Conservation (phyloP, 2,113 vertebrate species). For the Dendrocopos noguchii region DNA sequence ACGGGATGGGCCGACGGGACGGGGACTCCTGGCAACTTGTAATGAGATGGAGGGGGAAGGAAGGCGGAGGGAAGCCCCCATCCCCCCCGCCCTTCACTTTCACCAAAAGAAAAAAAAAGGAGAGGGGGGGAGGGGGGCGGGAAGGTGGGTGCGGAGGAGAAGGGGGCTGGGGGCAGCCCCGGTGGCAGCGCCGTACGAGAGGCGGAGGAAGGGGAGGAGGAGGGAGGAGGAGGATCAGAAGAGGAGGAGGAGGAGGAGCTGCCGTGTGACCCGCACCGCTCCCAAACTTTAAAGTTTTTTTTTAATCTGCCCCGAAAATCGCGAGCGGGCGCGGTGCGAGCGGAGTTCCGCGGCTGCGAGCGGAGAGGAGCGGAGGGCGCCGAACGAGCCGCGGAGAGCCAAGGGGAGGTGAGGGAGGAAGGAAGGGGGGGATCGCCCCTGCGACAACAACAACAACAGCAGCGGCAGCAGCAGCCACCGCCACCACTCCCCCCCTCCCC, state of each 20-base stretch:
- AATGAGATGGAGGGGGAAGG: not conserved
- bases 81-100: not conserved
- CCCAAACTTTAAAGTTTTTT: conserved; percentile 79
- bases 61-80: not conserved
- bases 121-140: not conserved
- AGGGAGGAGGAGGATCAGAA: conserved; percentile 47
- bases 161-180: conserved; percentile 8
- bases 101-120: too few species aligned
- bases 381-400: not conserved
- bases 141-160: not conserved
- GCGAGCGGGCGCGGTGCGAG: conserved; percentile 43
- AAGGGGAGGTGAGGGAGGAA: not conserved
- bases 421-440: not conserved
- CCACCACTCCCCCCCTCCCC: not conserved
- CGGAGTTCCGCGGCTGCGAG: conserved; percentile 13
- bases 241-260: conserved; percentile 51
- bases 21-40: not conserved
- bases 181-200: conserved; percentile 33
- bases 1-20: not conserved
- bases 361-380: conserved; percentile 11
- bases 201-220: conserved; percentile 65
- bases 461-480: too few species aligned
- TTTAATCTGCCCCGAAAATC: conserved; percentile 67
- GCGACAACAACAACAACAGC: not conserved
- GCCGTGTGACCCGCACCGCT: conserved; percentile 72